A percentile compares a stretch with the other conserved stretches of the same genome.
Conservation (phyloP, 1,140 invertebrate genomes). For the Euschistus heros region DNA sequence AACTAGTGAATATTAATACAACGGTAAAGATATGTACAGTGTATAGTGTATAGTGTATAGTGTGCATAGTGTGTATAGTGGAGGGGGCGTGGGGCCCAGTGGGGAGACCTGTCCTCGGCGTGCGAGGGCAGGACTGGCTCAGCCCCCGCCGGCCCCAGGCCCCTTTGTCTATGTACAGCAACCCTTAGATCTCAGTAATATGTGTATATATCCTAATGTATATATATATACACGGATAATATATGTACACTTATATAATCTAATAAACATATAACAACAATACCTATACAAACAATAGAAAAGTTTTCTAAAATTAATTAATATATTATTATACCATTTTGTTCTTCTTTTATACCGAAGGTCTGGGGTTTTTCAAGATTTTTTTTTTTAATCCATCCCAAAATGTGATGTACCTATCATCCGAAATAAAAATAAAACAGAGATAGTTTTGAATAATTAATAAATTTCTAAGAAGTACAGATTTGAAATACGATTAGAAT, state of each 20-base stretch:
- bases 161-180: slow-evolving; percentile 5
- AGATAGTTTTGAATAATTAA: too few relatives aligned
- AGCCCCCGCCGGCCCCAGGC: background rate
- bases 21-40: too few relatives aligned
- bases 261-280: background rate
- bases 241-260: background rate
- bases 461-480: too few relatives aligned
- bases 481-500: too few relatives aligned
- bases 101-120: background rate
- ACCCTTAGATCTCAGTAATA: background rate
- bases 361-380: background rate
- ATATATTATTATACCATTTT: background rate
- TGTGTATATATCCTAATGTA: background rate
- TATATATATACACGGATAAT: background rate
- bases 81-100: too few relatives aligned
- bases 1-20: too few relatives aligned
- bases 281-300: background rate
- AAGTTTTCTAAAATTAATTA: background rate
- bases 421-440: too few relatives aligned
- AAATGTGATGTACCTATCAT: background rate
- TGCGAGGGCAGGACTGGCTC: background rate
- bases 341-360: background rate
- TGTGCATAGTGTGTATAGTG: too few relatives aligned
- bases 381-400: background rate
- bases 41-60: too few relatives aligned